Evolutionary conservation across 1,140 invertebrate genomes (phyloP).

Genomic region (Babylonia areolata): DNA sequence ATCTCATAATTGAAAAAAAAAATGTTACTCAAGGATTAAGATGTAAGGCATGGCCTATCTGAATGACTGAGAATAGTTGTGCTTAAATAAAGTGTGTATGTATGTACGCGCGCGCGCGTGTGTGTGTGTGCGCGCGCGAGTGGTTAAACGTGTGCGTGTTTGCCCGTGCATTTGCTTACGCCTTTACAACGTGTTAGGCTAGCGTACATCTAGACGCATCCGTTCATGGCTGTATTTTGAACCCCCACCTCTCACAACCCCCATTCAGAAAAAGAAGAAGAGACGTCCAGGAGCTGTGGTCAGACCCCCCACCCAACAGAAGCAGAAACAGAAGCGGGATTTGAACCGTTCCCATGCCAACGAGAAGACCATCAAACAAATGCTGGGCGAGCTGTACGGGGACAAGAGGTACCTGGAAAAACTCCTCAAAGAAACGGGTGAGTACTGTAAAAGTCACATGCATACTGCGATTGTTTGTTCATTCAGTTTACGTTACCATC

Average conservation of each 20-base stretch:
- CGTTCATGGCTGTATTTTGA: constrained; percentile 17
- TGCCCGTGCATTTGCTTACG: background rate
- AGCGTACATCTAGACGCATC: constrained; percentile 20
- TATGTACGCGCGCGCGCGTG: constrained; percentile 9
- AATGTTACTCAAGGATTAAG: no score
- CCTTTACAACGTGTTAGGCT: constrained; percentile 2
- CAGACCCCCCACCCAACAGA: constrained; percentile 1
- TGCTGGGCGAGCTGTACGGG: constrained; percentile 74
- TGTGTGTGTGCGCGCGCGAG: constrained; percentile 21
- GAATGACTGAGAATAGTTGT: no score
- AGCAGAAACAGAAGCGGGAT: constrained; percentile 43
- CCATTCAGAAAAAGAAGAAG: constrained; percentile 5
- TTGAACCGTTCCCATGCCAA: constrained; percentile 46
- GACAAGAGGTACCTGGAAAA: constrained; percentile 74
- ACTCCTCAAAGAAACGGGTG: constrained; percentile 73
- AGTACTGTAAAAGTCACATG: no score
- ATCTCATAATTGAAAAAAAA: no score
- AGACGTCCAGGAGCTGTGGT: background rate
- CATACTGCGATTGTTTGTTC: no score
- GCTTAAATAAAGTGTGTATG: constrained; percentile 36
- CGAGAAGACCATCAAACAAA: constrained; percentile 73
- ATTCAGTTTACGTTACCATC: no score
- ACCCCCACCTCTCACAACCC: background rate
- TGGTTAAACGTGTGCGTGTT: constrained; percentile 23
- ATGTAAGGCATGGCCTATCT: no score